phyloP scores from a whole-genome alignment of 1,140 invertebrate genomes.

The Halyomorpha halys region DNA sequence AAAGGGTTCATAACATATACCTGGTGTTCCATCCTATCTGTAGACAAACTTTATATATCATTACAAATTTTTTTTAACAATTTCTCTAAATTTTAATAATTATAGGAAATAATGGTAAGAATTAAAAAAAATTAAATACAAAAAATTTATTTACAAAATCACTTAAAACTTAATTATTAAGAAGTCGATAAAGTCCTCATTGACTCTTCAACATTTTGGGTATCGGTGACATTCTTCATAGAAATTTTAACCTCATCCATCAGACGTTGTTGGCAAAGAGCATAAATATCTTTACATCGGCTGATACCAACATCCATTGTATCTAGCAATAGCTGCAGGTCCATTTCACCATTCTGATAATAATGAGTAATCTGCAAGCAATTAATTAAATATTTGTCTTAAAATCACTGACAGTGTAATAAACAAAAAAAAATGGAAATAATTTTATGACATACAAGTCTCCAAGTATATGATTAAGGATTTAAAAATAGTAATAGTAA shows the following conservation, averaged over 20 bases:
- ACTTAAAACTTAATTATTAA: background rate
- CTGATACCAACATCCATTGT: background rate
- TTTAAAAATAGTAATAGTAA: no score
- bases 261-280: background rate
- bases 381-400: no score
- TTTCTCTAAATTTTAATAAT: no score
- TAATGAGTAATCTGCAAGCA: conserved; percentile 23
- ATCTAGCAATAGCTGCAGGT: conserved; percentile 3
- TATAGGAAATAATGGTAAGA: no score
- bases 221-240: background rate
- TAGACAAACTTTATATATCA: no score
- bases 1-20: no score
- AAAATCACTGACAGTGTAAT: no score
- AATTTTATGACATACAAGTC: no score
- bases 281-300: conserved; percentile 4
- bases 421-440: no score
- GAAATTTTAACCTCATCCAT: conserved; percentile 2
- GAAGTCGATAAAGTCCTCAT: background rate
- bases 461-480: no score
- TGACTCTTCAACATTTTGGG: background rate
- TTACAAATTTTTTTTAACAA: no score
- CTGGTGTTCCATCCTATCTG: no score
- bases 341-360: conserved; percentile 22
- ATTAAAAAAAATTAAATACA: background rate
- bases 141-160: background rate